Evolutionary conservation across 1,140 invertebrate species (phyloP).

Genomic region (Papilio xuthus): DNA sequence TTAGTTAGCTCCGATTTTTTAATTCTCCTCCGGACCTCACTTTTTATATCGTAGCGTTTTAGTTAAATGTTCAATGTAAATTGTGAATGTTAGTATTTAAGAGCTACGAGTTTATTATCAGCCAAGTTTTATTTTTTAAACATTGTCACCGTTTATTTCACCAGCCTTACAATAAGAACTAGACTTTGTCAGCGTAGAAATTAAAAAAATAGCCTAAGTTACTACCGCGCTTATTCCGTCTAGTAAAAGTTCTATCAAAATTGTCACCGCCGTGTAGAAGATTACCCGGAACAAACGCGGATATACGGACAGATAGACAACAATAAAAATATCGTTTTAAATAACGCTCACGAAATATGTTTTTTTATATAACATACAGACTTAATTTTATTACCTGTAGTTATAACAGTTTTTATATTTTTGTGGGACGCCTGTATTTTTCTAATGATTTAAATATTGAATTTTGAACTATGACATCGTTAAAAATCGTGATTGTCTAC

Average conservation of each 20-base stretch:
- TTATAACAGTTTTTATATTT: background rate
- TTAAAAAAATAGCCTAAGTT: too few species aligned
- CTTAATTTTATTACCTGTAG: too few species aligned
- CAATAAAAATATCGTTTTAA: too few species aligned
- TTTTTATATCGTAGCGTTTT: constrained; percentile 12
- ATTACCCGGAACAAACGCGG: too few species aligned
- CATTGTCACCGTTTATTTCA: background rate
- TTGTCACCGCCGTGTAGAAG: too few species aligned
- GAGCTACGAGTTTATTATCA: background rate
- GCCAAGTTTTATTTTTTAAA: background rate
- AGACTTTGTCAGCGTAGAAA: too few species aligned
- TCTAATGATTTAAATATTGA: background rate
- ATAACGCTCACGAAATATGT: too few species aligned
- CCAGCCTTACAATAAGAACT: too few species aligned
- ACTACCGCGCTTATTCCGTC: too few species aligned
- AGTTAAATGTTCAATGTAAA: constrained; percentile 8
- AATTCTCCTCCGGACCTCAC: constrained; percentile 11
- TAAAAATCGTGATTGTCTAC: background rate
- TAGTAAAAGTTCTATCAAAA: too few species aligned
- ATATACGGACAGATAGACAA: too few species aligned
- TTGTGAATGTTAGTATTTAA: constrained; percentile 12
- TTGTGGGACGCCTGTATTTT: background rate
- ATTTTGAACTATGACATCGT: background rate
- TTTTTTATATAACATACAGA: too few species aligned
- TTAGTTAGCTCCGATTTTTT: background rate